Evolutionary conservation across 1,140 invertebrate species (phyloP).

Genomic region (Pteromalus puparum): DNA sequence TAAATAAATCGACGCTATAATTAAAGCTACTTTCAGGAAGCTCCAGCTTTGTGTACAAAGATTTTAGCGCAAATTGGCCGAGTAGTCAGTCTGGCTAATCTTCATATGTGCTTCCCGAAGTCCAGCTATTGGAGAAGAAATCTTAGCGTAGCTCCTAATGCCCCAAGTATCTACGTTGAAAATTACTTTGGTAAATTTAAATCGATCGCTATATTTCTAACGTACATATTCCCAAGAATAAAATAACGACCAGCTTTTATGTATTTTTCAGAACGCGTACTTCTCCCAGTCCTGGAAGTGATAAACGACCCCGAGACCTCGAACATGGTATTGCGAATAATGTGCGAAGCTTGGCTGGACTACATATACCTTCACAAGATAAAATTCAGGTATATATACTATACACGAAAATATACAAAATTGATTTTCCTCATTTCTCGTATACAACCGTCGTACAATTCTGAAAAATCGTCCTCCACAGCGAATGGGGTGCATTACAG

Average conservation of each 20-base stretch:
- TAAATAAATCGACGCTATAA: background rate
- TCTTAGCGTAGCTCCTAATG: constrained; percentile 66
- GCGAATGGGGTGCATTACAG: constrained; percentile 81
- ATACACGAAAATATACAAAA: too few relatives aligned
- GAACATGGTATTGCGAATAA: constrained; percentile 85
- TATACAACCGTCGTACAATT: background rate
- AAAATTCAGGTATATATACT: constrained; percentile 85
- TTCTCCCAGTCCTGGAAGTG: constrained; percentile 83
- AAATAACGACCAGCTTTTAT: background rate
- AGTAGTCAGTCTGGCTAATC: constrained; percentile 83
- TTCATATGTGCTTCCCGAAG: constrained; percentile 86
- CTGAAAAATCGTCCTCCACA: constrained; percentile 56
- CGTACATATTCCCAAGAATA: background rate
- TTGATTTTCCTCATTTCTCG: background rate
- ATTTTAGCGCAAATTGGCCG: constrained; percentile 83
- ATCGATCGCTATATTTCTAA: background rate
- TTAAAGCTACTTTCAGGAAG: constrained; percentile 74
- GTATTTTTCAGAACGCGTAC: constrained; percentile 80
- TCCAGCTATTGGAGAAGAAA: constrained; percentile 79
- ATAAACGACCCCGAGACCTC: constrained; percentile 83
- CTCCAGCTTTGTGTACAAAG: constrained; percentile 81
- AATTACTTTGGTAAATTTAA: constrained; percentile 78
- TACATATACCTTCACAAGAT: constrained; percentile 88
- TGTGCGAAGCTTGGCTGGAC: constrained; percentile 90
- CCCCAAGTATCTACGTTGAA: constrained; percentile 77